Evolutionary conservation across 2,888 invertebrate species (phyloP), one percentile per base, ranked within the genome.

Genomic region (Lottia scabra): DNA sequence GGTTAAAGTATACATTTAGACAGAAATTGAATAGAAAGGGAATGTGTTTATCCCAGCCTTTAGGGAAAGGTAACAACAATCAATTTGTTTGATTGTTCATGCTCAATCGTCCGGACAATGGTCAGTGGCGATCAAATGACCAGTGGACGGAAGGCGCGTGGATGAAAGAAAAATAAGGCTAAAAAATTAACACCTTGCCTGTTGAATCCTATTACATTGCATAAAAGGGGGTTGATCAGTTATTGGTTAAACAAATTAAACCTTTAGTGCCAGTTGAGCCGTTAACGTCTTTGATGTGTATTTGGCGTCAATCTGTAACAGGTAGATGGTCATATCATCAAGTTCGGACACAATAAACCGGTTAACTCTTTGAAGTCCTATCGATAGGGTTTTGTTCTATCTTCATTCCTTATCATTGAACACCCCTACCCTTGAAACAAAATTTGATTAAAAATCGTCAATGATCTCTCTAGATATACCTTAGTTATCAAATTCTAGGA

Each of bases 1-100:
- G 56, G 56, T 56, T 56, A 56, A 56, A 56, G 56, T 56, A 56
- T 56, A 56, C 56, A 56, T 56, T 56, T 56, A 56, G 56, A 56
- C 56, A 56, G 23, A 23, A 23, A 56, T 56, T 56, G 56, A 56
- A 56, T 56, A 56, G 23, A 56, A 56, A 56, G 56, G 19, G 56
- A 56, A 56, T 56, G 56, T 56, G 56, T 56, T 56, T 56, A 56
- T 56, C 56, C 56, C 56, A 56, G 56, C 56, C 56, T 56, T 56
- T 56, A 56, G 56, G 56, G 56, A 56, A 23, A 23, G 56, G 23
- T 56, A 56, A 56, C 56, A 56, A 56, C 56, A 56, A 56, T 56
- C 56, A 56, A 56, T 56, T 56, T 56, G 56, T 56, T 23, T 19
- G 19, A 56, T 56, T 56, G 56, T 56, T 23, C 56, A 23, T 56